Conservation (phyloP, 53 echinoderm and acorn worm species). For the Zoroaster sp. region DNA sequence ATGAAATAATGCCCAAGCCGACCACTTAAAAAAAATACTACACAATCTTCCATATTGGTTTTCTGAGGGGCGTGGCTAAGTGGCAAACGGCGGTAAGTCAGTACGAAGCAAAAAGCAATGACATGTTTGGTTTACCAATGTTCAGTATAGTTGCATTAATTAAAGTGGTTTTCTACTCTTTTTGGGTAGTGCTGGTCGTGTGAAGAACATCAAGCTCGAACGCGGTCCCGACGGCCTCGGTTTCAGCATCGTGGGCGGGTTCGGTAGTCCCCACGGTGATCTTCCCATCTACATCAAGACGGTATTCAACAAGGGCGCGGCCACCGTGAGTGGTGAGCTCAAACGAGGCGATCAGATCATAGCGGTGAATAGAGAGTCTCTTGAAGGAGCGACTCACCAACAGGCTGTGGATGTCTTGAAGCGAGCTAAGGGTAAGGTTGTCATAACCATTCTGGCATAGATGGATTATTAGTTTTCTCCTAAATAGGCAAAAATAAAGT, state of each 20-base stretch:
- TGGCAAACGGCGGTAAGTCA: no score
- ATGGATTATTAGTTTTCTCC: no score
- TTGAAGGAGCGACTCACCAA: conserved; percentile 85
- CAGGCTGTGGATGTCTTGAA: conserved; percentile 88
- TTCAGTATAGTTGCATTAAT: no score
- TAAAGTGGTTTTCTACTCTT: no score
- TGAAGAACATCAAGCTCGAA: conserved; percentile 78
- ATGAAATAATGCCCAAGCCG: no score
- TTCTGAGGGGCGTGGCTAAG: no score
- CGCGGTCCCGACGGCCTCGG: conserved; percentile 91
- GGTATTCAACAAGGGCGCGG: conserved; percentile 91
- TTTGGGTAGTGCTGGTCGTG: conserved; percentile 25
- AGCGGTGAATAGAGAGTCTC: conserved; percentile 77
- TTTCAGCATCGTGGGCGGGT: conserved; percentile 94
- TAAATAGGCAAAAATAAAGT: no score
- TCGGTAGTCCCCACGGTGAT: conserved; percentile 95
- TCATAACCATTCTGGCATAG: conserved; percentile 71
- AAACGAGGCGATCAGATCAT: conserved; percentile 91
- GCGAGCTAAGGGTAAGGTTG: conserved; percentile 75
- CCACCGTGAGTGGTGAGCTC: conserved; percentile 75
- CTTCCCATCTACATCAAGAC: conserved; percentile 99
- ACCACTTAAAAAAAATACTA: no score
- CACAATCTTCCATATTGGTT: no score
- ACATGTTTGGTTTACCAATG: no score
- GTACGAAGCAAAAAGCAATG: no score